Conservation (phyloP, 2,888 invertebrate genomes). For the Candidula unifasciata region DNA sequence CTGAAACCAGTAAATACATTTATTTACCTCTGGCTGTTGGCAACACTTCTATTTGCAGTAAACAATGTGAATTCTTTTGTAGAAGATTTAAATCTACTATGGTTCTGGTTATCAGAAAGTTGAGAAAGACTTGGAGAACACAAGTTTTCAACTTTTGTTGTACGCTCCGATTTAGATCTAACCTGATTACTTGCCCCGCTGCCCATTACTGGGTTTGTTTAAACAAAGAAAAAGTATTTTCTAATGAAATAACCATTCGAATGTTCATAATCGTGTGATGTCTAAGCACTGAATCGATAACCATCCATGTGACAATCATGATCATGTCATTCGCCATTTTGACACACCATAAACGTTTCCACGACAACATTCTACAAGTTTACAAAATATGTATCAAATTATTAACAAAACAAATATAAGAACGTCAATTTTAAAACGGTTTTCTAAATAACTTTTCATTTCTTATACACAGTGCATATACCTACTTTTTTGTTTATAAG, state of each 20-base stretch:
- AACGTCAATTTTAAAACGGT: neutral
- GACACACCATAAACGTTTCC: constrained; percentile 28
- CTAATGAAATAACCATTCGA: neutral
- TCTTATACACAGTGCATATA: neutral
- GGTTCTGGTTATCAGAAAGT: neutral
- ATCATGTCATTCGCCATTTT: constrained; percentile 19
- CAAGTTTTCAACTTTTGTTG: too few species aligned
- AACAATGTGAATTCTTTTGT: neutral
- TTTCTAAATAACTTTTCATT: neutral
- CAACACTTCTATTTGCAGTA: neutral
- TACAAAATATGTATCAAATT: neutral
- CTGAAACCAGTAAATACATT: too few species aligned
- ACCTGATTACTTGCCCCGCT: constrained; percentile 33
- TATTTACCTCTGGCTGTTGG: neutral
- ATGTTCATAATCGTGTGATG: neutral
- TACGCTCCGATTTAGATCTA: neutral
- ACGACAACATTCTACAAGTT: constrained; percentile 2
- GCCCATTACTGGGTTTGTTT: neutral
- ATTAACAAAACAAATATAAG: neutral
- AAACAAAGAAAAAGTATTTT: neutral
- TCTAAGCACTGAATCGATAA: neutral
- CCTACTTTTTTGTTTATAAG: too few species aligned
- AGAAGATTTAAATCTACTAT: neutral
- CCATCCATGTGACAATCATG: neutral
- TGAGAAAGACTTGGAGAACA: neutral